phyloP scores from a whole-genome alignment of 2,797 vertebrate genomes.

The Coilia nasus region DNA sequence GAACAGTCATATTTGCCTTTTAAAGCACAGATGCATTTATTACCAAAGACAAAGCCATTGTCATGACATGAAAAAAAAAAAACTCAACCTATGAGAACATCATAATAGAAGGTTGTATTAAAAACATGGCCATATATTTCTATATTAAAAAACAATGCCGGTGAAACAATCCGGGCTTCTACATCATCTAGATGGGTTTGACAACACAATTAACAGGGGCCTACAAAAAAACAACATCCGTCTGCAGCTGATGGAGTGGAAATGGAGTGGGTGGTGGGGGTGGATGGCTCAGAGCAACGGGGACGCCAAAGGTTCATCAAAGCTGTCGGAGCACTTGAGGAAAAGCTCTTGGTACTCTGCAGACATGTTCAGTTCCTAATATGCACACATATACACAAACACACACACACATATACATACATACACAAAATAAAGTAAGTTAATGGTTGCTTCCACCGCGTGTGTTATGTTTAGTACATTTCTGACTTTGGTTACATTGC shows the following conservation, averaged over 20 bases:
- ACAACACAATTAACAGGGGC: background rate
- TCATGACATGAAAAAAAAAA: background rate
- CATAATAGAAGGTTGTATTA: background rate
- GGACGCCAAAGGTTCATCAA: constrained; percentile 55
- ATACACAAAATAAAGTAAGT: background rate
- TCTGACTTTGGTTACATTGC: background rate
- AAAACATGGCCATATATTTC: background rate
- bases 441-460: background rate
- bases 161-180: background rate
- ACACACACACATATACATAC: background rate
- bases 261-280: background rate
- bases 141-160: background rate
- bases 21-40: background rate
- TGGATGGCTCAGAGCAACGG: background rate
- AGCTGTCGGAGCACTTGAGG: constrained; percentile 58
- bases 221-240: background rate
- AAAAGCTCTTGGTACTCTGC: constrained; percentile 51
- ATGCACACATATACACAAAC: constrained; percentile 3
- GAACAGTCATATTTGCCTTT: background rate
- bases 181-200: background rate
- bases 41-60: background rate
- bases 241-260: background rate
- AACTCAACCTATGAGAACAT: background rate
- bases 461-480: background rate
- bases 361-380: constrained; percentile 45